A percentile compares a stretch with the other conserved stretches of the same genome.
These are phyloP conservation scores for Athripsodes cinereus DNA, from an alignment of 2,888 invertebrate species.

Conservation along the genomic window DNA sequence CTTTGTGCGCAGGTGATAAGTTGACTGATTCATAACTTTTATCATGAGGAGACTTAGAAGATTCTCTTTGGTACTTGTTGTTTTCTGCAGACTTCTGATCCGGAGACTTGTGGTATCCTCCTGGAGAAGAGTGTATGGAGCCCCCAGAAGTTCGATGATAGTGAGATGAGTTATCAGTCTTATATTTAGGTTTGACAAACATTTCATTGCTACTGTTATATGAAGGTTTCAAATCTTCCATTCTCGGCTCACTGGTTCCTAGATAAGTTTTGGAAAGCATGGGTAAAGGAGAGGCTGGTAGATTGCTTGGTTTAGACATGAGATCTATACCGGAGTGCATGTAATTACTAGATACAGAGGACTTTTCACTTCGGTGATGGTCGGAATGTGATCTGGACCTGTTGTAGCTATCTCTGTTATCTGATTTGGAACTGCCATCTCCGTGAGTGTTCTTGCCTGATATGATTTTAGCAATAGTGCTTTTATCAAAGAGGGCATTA, in stretches of 20 bases:
- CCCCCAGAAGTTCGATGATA: constrained; percentile 4
- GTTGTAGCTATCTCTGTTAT: constrained; percentile 13
- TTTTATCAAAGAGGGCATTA: constrained; percentile 31
- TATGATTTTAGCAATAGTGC: constrained; percentile 38
- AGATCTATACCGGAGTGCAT: not conserved
- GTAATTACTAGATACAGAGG: not conserved
- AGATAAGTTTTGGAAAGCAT: constrained; percentile 9
- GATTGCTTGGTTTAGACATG: constrained; percentile 7
- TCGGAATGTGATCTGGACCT: constrained; percentile 9
- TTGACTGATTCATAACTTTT: constrained; percentile 1
- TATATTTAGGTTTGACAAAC: constrained; percentile 25
- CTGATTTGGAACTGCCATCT: constrained; percentile 9
- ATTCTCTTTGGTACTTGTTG: constrained; percentile 13
- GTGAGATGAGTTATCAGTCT: constrained; percentile 20
- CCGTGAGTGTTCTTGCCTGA: constrained; percentile 32
- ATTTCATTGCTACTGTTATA: constrained; percentile 15
- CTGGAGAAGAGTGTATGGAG: not conserved
- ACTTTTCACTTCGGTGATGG: constrained; percentile 2
- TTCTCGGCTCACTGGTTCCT: constrained; percentile 8
- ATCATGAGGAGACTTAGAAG: constrained; percentile 17
- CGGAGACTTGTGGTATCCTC: constrained; percentile 6
- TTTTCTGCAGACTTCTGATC: constrained; percentile 6
- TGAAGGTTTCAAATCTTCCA: constrained; percentile 13
- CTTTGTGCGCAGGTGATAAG: constrained; percentile 4
- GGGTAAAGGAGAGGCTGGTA: constrained; percentile 8